Percentiles rank a stretch among this genome's conserved stretches.
Evolutionary conservation across 2,888 invertebrate genomes (phyloP).

Genomic region (Cantharis lateralis): DNA sequence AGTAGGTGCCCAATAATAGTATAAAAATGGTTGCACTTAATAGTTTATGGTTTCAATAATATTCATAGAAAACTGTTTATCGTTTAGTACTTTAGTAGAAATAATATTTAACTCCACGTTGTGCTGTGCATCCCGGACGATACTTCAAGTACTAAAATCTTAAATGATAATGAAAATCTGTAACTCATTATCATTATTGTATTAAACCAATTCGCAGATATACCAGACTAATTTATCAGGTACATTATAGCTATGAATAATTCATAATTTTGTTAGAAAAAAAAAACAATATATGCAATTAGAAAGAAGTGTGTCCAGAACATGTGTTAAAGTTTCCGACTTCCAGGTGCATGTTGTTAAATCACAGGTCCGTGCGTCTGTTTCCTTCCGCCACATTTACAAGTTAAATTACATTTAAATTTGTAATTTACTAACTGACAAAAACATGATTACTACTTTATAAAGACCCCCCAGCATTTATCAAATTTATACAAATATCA

Average conservation of each 20-base stretch:
- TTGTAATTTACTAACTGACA: constrained; percentile 42
- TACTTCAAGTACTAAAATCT: no score
- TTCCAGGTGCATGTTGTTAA: constrained; percentile 35
- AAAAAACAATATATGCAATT: constrained; percentile 23
- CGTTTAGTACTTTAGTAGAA: no score
- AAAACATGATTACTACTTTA: constrained; percentile 45
- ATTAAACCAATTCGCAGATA: no score
- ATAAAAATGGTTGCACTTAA: no score
- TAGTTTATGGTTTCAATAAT: no score
- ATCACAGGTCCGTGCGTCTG: constrained; percentile 37
- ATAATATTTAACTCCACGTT: no score
- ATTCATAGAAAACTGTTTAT: no score
- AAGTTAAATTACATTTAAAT: constrained; percentile 41
- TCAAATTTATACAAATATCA: constrained; percentile 9
- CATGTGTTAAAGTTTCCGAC: constrained; percentile 34
- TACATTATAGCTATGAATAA: not conserved
- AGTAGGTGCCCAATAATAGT: no score
- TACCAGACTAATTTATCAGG: not conserved
- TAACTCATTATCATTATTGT: no score
- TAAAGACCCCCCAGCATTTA: constrained; percentile 28
- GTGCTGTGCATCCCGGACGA: no score
- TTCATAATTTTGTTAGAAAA: constrained; percentile 2
- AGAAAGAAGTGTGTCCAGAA: constrained; percentile 30
- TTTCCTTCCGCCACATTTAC: constrained; percentile 41
- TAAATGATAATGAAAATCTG: no score